phyloP scores from a whole-genome alignment of 2,888 invertebrate genomes.

The Limnephilus marmoratus region DNA sequence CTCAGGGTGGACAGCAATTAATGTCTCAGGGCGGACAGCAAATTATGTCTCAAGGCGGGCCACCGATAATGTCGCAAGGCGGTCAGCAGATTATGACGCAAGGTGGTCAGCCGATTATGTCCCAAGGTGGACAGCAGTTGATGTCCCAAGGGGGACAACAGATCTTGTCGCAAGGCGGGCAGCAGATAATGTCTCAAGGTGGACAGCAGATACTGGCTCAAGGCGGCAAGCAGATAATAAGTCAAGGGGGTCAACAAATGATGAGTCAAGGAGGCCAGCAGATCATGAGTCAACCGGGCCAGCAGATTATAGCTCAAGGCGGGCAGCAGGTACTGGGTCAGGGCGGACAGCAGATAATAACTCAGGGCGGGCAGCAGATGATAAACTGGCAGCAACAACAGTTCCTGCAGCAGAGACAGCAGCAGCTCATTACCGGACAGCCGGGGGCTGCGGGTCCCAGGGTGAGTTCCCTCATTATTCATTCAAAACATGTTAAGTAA shows the following conservation, averaged over 20 bases:
- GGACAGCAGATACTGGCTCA: conserved; percentile 39
- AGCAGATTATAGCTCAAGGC: conserved; percentile 70
- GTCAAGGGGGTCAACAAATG: conserved; percentile 69
- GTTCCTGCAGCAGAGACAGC: conserved; percentile 76
- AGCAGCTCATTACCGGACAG: conserved; percentile 73
- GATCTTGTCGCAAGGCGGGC: conserved; percentile 69
- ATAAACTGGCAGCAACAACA: conserved; percentile 72
- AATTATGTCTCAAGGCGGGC: conserved; percentile 70
- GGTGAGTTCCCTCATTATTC: conserved; percentile 68
- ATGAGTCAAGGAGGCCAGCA: conserved; percentile 73
- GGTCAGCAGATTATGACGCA: conserved; percentile 70
- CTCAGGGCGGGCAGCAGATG: conserved; percentile 66
- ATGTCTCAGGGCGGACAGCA: conserved; percentile 68
- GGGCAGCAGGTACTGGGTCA: conserved; percentile 61
- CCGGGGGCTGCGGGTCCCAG: conserved; percentile 76
- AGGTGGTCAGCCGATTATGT: conserved; percentile 75
- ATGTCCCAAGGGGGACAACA: conserved; percentile 68
- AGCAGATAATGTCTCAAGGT: conserved; percentile 67
- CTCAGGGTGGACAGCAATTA: conserved; percentile 75
- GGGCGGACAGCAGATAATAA: conserved; percentile 71
- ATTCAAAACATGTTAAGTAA: not conserved
- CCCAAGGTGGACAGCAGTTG: conserved; percentile 75
- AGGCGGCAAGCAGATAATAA: conserved; percentile 64
- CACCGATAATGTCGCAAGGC: conserved; percentile 75
- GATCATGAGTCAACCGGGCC: conserved; percentile 74